Base-by-base conservation (phyloP, 1,140 invertebrate species). In the Bombus confusus region DNA sequence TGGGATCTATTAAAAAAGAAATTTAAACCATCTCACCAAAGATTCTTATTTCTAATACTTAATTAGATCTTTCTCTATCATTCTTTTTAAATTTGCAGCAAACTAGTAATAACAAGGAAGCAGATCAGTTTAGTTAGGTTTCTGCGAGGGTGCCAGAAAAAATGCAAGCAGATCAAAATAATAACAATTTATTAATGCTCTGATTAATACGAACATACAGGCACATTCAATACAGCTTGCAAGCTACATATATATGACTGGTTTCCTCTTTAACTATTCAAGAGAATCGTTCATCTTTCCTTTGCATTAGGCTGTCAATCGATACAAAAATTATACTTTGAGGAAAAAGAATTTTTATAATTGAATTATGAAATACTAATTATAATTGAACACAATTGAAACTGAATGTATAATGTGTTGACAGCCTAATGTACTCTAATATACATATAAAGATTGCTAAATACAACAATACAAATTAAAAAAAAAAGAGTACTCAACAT, bases 131-230 rank as follows among this genome's bases (percentile, higher is more conserved):
- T 74, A 88, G 86, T 85, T 85, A 87, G 85, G 85, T 91, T 68
- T 87, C 87, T 91, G 89, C 86, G 41, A 88, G 87, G 92, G 87
- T 91, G 89, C 89, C 88, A 93, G 91, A 93, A 93, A 93, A 91
- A 94, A 93, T 91, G 86, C 91, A 91, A 93, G 90, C 92, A 86
- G 80, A 82, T 94, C 91, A 94, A 94, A 93, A 94, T 94, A 93
- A 94, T 92, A 94, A 94, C 88, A 92, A 88, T 94, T 94, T 93
- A 93, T 94, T 94, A 93, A 92, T 90, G 86, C 88, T 91, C 91
- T 78, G 82, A 92, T 84, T 92, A 93, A 94, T 93, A 94, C 87
- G 91, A 88, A 93, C 77, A 72, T 93, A 93, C 92, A 93, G 91
- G 89, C 93, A 91, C 88, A 92, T 91, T 88, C 80, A 87, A n/a